Base-by-base conservation (phyloP, 2,797 vertebrate genomes). In the Thaleichthys pacificus region DNA sequence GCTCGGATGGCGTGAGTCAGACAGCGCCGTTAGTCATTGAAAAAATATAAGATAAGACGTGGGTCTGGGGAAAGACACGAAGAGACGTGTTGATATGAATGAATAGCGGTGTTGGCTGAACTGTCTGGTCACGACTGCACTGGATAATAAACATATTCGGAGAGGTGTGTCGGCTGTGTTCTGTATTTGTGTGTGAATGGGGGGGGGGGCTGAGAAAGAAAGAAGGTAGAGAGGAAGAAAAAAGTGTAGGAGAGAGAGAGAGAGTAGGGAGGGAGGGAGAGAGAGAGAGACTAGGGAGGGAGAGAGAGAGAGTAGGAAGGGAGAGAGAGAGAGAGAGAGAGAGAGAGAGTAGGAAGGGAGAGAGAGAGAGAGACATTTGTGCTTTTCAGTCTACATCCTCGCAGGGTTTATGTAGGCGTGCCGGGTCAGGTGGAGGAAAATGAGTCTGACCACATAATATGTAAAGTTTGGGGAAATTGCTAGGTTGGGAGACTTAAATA, bases 401-500 rank as follows among this genome's bases (percentile, higher is more conserved):
- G 42, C 30, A 74, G 71, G 47, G 22, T 79, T 80, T 80, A 68
- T 83, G 78, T 65, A 35, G 76, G 85, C 47, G 90, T 90, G 90
- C 81, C 90, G 81, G 87, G 91, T 91, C 84, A 89, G 83, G 87
- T 91, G 85, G 82, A 87, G 80, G 9, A 86, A 90, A 89, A 90
- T 78, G 78, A 75, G 82, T 86, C 66, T 75, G 57, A 89, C 92
- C 88, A 84, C 89, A 88, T 89, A 85, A 87, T 89, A 91, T 92
- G 83, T 89, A 85, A 88, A 87, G 86, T 74, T 69, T 57, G 75
- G 69, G 71, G 79, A 91, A 93, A 93, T 92, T 89, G 89, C 87
- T 84, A 79, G 80, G 83, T 90, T 88, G 76, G 68, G 66, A 83
- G 78, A 88, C 82, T 75, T 82, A 93, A 93, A 92, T 93, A 93